Evolutionary conservation across 2,113 vertebrate species (phyloP).

Genomic region (Zosterops borbonicus): DNA sequence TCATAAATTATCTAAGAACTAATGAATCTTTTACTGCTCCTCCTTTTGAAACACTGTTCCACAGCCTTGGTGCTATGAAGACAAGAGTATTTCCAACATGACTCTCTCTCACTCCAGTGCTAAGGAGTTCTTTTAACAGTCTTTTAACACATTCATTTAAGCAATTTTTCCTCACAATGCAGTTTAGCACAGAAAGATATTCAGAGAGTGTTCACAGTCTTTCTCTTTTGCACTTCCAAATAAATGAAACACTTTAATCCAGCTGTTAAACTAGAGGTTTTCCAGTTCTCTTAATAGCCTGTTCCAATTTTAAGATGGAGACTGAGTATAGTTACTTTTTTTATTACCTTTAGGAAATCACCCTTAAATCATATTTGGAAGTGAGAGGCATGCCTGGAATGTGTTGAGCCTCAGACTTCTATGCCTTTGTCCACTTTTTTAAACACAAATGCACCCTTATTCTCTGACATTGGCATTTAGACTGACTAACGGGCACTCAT

Average conservation of each 20-base stretch:
- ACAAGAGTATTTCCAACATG: neutral
- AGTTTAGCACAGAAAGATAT: neutral
- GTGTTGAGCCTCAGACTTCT: neutral
- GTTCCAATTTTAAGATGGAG: neutral
- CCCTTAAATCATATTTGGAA: neutral
- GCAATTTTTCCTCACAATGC: neutral
- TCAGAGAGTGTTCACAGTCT: neutral
- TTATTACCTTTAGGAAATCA: neutral
- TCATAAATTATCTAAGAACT: neutral
- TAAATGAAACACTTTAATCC: neutral
- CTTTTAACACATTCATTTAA: neutral
- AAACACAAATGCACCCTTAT: neutral
- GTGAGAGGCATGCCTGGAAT: neutral
- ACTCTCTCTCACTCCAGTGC: neutral
- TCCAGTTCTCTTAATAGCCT: neutral
- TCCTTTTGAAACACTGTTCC: neutral
- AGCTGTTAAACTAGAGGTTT: neutral
- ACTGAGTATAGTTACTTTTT: neutral
- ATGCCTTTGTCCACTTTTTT: neutral
- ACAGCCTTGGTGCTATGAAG: neutral
- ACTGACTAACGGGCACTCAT: neutral
- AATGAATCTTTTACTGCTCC: neutral
- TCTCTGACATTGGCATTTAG: neutral
- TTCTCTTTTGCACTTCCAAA: neutral
- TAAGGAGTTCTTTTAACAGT: neutral